Conservation (phyloP, 2,797 vertebrate genomes). For the Anguilla pacifica region DNA sequence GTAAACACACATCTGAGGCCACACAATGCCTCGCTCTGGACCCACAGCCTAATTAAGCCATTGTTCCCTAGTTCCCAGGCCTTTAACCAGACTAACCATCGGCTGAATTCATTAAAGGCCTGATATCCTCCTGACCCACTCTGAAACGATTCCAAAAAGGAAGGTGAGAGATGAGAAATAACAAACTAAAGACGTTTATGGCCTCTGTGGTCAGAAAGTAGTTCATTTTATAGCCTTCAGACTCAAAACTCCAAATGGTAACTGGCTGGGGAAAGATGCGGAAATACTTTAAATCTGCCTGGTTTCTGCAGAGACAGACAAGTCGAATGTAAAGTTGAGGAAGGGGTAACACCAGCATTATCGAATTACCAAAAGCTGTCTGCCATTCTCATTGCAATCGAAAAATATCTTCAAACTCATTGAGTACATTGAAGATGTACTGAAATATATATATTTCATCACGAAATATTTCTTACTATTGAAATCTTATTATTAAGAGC, state of each 20-base stretch:
- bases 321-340: no score
- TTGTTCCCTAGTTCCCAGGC: conserved; percentile 23
- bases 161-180: background rate
- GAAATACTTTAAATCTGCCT: background rate
- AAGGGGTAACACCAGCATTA: no score
- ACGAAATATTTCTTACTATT: background rate
- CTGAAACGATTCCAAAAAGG: background rate
- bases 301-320: background rate
- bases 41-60: conserved; percentile 19
- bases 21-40: conserved; percentile 14
- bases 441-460: background rate
- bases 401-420: background rate
- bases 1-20: conserved; percentile 30
- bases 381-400: background rate
- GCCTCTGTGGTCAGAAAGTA: background rate
- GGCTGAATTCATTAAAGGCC: conserved; percentile 13
- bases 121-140: background rate
- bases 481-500: background rate
- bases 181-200: background rate
- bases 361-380: background rate
- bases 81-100: background rate
- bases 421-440: background rate
- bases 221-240: background rate
- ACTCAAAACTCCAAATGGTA: background rate
- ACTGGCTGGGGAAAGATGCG: background rate